A percentile compares a stretch with the other conserved stretches of the same genome.
Conservation (phyloP, 2,797 vertebrate genomes). For the Trematomus bernacchii region DNA sequence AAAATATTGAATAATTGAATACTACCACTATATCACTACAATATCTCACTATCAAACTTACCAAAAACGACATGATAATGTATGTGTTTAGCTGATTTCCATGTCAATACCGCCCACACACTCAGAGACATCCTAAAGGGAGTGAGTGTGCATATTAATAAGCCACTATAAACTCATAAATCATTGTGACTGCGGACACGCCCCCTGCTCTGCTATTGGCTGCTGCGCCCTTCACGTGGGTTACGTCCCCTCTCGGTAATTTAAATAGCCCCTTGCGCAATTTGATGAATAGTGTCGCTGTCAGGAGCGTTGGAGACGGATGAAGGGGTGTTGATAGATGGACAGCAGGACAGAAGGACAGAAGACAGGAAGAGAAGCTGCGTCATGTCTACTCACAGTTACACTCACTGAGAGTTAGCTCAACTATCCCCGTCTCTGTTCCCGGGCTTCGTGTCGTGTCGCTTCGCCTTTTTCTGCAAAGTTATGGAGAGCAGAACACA, state of each 20-base stretch:
- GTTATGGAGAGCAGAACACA: slow-evolving; percentile 39
- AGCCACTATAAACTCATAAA: slow-evolving; percentile 74
- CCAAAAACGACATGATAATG: background rate
- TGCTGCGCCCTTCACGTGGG: slow-evolving; percentile 31
- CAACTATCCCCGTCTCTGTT: slow-evolving; percentile 38
- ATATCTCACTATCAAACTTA: background rate
- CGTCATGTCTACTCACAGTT: slow-evolving; percentile 34
- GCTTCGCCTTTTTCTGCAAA: slow-evolving; percentile 11
- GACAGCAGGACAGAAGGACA: slow-evolving; percentile 12
- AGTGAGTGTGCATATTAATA: slow-evolving; percentile 61
- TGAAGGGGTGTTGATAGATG: slow-evolving; percentile 10
- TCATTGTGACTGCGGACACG: slow-evolving; percentile 75
- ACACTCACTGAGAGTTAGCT: slow-evolving; percentile 49
- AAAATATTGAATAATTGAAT: too few species aligned
- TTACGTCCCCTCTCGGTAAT: slow-evolving; percentile 54
- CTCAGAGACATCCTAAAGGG: background rate
- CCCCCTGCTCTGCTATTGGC: slow-evolving; percentile 76
- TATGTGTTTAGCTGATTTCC: slow-evolving; percentile 17
- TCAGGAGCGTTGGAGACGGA: slow-evolving; percentile 45
- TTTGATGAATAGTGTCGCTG: slow-evolving; percentile 74
- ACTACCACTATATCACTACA: too few species aligned
- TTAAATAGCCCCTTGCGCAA: slow-evolving; percentile 78
- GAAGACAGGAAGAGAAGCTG: slow-evolving; percentile 19
- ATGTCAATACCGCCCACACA: slow-evolving; percentile 5
- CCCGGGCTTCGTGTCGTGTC: slow-evolving; percentile 11